These are phyloP conservation scores for Anisognathus igniventris DNA, from an alignment of 2,797 vertebrate genomes.

Conservation along the genomic window DNA sequence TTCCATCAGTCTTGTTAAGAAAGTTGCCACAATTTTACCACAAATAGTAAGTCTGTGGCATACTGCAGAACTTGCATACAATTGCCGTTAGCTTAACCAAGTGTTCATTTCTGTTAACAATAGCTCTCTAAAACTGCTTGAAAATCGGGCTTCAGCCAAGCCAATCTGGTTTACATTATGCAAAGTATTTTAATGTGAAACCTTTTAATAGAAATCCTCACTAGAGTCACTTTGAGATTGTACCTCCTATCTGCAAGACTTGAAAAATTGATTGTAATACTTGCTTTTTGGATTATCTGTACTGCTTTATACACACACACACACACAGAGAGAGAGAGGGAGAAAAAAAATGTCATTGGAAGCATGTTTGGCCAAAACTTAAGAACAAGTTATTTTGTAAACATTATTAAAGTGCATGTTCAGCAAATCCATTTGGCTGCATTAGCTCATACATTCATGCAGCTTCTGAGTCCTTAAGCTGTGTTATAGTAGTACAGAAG, in stretches of 20 bases:
- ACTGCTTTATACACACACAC: neutral
- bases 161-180: conserved; percentile 41
- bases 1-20: conserved; percentile 64
- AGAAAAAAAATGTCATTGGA: neutral
- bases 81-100: conserved; percentile 54
- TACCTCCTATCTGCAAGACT: neutral
- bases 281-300: conserved; percentile 33
- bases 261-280: conserved; percentile 17
- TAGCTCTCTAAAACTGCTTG: conserved; percentile 19
- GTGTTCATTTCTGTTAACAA: conserved; percentile 58
- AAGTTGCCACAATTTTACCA: conserved; percentile 67
- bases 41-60: conserved; percentile 66
- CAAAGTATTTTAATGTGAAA: conserved; percentile 52
- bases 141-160: conserved; percentile 12
- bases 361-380: conserved; percentile 5
- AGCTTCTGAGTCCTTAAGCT: neutral
- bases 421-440: conserved; percentile 37
- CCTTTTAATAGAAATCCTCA: conserved; percentile 45
- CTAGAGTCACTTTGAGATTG: conserved; percentile 43
- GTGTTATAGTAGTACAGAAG: neutral
- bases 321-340: neutral
- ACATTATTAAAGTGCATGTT: conserved; percentile 41
- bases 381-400: conserved; percentile 51
- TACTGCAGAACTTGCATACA: conserved; percentile 69
- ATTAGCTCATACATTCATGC: neutral